Evolutionary conservation across 2,797 vertebrate genomes (phyloP).

Genomic region (Taeniopygia guttata): DNA sequence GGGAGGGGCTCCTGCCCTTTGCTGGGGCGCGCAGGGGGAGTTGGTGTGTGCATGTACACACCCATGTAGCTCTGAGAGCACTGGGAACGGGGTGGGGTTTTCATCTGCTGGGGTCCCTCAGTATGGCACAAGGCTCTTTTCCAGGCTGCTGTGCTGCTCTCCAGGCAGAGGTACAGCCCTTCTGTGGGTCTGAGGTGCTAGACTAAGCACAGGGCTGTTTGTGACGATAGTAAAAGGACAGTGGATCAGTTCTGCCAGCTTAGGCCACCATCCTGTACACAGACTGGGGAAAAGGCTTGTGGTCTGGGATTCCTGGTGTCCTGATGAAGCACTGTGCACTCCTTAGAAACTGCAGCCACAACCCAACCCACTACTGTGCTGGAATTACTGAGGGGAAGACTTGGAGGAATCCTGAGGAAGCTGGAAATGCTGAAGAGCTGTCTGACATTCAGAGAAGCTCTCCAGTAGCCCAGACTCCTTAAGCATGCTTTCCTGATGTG

Average conservation of each 20-base stretch:
- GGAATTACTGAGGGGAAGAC: background rate
- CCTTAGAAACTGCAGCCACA: background rate
- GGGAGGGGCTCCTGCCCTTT: background rate
- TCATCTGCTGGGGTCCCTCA: background rate
- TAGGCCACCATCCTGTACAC: background rate
- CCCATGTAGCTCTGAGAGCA: background rate
- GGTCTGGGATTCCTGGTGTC: background rate
- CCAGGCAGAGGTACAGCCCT: background rate
- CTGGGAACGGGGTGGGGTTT: accelerated
- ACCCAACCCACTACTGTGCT: background rate
- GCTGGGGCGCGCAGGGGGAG: background rate
- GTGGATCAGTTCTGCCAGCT: background rate
- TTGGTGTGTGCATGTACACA: background rate
- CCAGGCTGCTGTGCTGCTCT: background rate
- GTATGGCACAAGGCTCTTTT: background rate
- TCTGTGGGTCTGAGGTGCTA: background rate
- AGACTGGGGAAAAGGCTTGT: background rate
- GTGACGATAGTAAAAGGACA: background rate
- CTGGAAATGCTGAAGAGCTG: background rate
- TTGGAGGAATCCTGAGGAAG: background rate
- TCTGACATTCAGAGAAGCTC: background rate
- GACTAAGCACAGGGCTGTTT: background rate
- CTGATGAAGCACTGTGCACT: background rate
- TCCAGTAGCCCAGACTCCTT: background rate
- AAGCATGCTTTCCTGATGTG: background rate